These are phyloP conservation scores for Chondrilla cf. caribensis DNA, from an alignment of 37 sponge, comb jelly and placozoan species.

Conservation along the genomic window DNA sequence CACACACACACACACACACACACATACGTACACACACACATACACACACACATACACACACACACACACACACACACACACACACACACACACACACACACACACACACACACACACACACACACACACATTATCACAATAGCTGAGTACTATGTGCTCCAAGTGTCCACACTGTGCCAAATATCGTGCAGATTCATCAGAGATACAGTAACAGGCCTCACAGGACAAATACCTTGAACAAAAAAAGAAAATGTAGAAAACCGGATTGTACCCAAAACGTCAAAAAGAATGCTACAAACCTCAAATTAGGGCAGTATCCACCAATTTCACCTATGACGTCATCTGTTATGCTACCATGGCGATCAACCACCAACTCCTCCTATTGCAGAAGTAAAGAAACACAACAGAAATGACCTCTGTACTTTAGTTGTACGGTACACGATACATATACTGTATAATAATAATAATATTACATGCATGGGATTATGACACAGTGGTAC, in stretches of 20 bases:
- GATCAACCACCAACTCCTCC: constrained; percentile 48
- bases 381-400: neutral
- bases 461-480: no score
- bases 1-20: no score
- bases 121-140: constrained; percentile 49
- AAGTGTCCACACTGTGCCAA: constrained; percentile 33
- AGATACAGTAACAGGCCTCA: constrained; percentile 44
- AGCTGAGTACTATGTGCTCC: constrained; percentile 50
- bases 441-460: no score
- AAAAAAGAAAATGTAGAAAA: neutral
- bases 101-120: neutral
- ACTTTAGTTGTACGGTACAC: no score
- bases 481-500: no score
- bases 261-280: no score
- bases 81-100: neutral
- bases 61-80: no score
- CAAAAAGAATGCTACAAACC: no score
- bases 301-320: constrained; percentile 29
- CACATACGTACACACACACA: no score
- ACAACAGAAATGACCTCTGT: neutral
- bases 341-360: constrained; percentile 23
- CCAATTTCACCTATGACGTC: constrained; percentile 17
- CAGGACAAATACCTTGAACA: constrained; percentile 42
- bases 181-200: constrained; percentile 35
- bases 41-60: no score